These are phyloP conservation scores for Pelusios castaneus DNA, from an alignment of 2,113 vertebrate species.

Conservation along the genomic window DNA sequence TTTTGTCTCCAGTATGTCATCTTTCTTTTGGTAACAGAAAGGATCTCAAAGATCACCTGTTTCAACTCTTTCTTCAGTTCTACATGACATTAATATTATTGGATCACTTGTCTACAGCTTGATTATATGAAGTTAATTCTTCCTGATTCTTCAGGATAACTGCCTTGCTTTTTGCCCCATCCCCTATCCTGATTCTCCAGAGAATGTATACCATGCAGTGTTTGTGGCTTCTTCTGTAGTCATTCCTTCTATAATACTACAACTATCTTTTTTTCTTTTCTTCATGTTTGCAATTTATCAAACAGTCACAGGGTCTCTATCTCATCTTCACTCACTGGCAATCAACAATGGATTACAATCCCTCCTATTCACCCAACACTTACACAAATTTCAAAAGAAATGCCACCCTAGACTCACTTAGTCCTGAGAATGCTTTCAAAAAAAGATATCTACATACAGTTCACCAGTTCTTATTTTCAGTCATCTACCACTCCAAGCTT, in stretches of 20 bases:
- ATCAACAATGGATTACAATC: too few relatives aligned
- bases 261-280: not conserved
- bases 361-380: too few relatives aligned
- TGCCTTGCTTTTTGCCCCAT: conserved; percentile 7
- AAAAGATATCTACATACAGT: too few relatives aligned
- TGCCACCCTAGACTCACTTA: too few relatives aligned
- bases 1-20: not conserved
- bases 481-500: too few relatives aligned
- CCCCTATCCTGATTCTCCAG: conserved; percentile 24
- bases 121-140: conserved; percentile 29
- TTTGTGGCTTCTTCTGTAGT: conserved; percentile 32
- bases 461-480: too few relatives aligned
- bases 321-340: not conserved
- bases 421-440: too few relatives aligned
- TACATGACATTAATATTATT: conserved; percentile 8
- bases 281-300: conserved; percentile 59
- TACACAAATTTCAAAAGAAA: too few relatives aligned
- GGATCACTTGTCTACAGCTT: conserved; percentile 7
- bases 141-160: conserved; percentile 18
- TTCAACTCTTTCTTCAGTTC: not conserved
- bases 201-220: not conserved
- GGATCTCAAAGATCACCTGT: not conserved
- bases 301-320: conserved; percentile 63
- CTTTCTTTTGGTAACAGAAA: conserved; percentile 12
- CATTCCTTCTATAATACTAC: too few relatives aligned